A percentile compares a stretch with the other conserved stretches of the same genome.
Evolutionary conservation across 2,888 invertebrate genomes (phyloP).

Genomic region (Trachelus iudaicus): DNA sequence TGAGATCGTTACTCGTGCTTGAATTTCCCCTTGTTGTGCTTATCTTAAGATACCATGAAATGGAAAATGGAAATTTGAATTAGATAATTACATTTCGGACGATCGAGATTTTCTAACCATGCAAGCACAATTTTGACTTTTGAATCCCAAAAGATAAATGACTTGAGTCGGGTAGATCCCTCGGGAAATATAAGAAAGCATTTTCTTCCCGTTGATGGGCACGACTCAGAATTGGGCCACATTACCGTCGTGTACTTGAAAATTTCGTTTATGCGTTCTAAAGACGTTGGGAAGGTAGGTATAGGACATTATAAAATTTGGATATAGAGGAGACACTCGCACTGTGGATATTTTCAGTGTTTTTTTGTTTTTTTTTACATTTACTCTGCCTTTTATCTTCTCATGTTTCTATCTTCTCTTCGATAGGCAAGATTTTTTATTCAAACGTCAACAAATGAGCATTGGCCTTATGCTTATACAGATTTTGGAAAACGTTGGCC

Average conservation of each 20-base stretch:
- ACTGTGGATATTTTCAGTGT: neutral
- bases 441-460: no score
- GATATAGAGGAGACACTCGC: neutral
- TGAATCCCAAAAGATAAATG: neutral
- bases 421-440: neutral
- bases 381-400: neutral
- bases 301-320: neutral
- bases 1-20: slow-evolving; percentile 49
- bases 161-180: neutral
- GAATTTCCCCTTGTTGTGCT: slow-evolving; percentile 46
- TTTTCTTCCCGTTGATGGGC: neutral
- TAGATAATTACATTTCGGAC: neutral
- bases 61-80: neutral
- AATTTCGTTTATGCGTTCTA: neutral
- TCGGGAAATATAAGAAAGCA: neutral
- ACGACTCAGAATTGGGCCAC: neutral
- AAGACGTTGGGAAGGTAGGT: neutral
- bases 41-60: slow-evolving; percentile 23
- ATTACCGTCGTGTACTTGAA: neutral
- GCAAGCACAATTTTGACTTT: neutral
- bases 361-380: neutral
- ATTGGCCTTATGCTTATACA: no score
- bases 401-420: neutral
- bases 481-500: no score
- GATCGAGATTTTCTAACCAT: neutral